These are phyloP conservation scores for Ivindomyrus marchei DNA, from an alignment of 2,113 vertebrate genomes.

Conservation along the genomic window DNA sequence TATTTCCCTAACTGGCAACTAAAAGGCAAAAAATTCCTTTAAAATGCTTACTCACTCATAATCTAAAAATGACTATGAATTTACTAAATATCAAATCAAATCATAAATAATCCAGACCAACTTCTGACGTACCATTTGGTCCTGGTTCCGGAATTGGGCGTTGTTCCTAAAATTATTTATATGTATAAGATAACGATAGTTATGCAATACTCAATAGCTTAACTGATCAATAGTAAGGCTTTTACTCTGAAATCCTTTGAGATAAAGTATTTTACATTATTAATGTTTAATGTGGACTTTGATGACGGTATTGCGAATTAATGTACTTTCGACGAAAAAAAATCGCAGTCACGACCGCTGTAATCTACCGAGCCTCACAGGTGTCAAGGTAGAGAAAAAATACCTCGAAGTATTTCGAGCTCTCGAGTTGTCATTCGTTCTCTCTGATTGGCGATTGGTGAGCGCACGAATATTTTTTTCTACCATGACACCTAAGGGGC, in stretches of 20 bases:
- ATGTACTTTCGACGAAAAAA: too few species aligned
- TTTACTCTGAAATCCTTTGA: neutral
- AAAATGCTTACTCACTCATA: neutral
- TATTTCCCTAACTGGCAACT: neutral
- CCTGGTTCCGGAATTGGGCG: constrained; percentile 60
- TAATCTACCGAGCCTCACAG: neutral
- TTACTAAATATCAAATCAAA: neutral
- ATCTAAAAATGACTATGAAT: neutral
- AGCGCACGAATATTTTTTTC: too few species aligned
- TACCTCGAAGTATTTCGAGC: too few species aligned
- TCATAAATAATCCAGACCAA: neutral
- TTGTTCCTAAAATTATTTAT: constrained; percentile 46
- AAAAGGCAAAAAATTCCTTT: neutral
- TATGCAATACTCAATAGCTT: neutral
- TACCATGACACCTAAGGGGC: too few species aligned
- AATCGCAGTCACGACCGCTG: neutral
- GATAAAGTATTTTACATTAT: neutral
- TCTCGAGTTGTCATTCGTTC: too few species aligned
- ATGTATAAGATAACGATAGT: neutral
- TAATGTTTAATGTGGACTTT: neutral
- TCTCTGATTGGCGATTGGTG: too few species aligned
- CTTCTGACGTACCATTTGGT: constrained; percentile 47
- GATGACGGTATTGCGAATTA: too few species aligned
- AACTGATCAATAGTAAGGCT: neutral
- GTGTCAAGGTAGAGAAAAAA: too few species aligned